These are phyloP conservation scores for Mus caroli DNA, from an alignment of 2,797 vertebrate species.

Conservation along the genomic window DNA sequence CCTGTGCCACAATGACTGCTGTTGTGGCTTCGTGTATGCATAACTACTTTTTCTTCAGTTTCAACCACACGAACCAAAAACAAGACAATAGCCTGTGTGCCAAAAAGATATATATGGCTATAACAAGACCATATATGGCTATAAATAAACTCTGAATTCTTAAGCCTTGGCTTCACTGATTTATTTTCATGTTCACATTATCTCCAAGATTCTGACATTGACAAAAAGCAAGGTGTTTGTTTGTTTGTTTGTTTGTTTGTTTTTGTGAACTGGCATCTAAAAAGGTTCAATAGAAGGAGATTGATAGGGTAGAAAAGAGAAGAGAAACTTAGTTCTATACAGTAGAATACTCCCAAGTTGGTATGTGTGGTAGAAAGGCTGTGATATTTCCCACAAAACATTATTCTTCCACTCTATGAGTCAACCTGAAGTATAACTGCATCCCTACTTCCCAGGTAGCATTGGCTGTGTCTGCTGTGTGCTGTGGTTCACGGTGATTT, in stretches of 20 bases:
- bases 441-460: constrained; percentile 85
- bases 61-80: background rate
- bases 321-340: background rate
- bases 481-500: constrained; percentile 92
- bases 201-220: background rate
- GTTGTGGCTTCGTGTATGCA: background rate
- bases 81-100: background rate
- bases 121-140: background rate
- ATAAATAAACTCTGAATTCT: no score
- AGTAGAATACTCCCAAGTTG: background rate
- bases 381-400: background rate
- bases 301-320: background rate
- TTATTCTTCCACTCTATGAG: background rate
- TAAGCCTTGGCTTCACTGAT: background rate
- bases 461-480: constrained; percentile 92
- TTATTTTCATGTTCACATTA: no score
- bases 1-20: background rate
- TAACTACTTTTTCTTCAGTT: background rate
- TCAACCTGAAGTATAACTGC: background rate
- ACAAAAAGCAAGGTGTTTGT: background rate
- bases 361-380: background rate
- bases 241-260: no score
- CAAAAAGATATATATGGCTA: background rate
- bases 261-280: background rate
- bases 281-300: background rate